Evolutionary conservation across 2,113 vertebrate genomes (phyloP).

Genomic region (Physeter macrocephalus): DNA sequence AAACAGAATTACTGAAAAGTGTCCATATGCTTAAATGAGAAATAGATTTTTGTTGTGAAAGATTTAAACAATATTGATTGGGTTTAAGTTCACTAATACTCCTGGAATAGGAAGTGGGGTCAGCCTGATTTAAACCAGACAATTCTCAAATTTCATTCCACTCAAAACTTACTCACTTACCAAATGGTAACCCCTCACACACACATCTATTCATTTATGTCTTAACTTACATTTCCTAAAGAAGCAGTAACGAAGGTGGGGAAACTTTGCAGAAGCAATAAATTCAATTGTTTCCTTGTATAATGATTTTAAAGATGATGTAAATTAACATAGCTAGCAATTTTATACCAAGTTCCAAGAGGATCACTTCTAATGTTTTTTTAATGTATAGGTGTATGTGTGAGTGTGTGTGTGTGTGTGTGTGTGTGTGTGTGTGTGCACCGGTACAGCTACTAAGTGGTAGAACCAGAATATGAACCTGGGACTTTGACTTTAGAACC

Average conservation of each 20-base stretch:
- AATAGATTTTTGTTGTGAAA: neutral
- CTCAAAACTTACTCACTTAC: neutral
- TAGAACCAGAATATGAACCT: neutral
- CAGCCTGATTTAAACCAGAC: neutral
- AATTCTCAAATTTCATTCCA: neutral
- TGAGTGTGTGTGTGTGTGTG: neutral
- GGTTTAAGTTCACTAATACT: neutral
- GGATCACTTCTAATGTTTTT: neutral
- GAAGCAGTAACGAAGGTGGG: neutral
- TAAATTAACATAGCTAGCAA: neutral
- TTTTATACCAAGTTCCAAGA: neutral
- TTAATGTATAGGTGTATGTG: neutral
- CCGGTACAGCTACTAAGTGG: neutral
- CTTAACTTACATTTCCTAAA: neutral
- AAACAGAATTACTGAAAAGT: neutral
- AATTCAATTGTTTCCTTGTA: neutral
- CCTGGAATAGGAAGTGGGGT: neutral
- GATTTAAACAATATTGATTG: neutral
- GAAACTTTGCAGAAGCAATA: neutral
- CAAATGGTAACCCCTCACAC: neutral
- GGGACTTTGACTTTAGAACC: neutral
- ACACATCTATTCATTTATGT: neutral
- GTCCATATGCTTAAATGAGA: neutral
- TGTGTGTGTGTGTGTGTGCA: neutral
- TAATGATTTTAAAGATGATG: neutral